Conservation (phyloP, 2,888 invertebrate species). For the Leptinotarsa peninsularis region DNA sequence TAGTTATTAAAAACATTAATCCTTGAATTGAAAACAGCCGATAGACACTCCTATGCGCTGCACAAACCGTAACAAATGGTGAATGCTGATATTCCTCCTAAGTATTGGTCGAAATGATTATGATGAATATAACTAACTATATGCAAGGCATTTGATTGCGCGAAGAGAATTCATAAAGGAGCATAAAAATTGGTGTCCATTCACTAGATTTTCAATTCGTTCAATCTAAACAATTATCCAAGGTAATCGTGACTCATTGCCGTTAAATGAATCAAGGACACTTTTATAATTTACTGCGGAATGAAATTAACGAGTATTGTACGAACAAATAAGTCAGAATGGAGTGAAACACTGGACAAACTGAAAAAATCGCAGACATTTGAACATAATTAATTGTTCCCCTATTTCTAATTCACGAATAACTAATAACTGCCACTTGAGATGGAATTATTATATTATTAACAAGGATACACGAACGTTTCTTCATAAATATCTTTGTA, state of each 20-base stretch:
- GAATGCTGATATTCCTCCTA: constrained; percentile 2
- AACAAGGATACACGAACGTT: too few species aligned
- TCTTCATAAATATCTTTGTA: too few species aligned
- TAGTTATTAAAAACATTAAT: not conserved
- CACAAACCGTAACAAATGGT: not conserved
- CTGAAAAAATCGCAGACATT: too few species aligned
- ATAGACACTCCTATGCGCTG: not conserved
- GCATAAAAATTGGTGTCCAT: not conserved
- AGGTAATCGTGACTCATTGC: not conserved
- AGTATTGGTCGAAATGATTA: not conserved
- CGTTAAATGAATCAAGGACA: not conserved
- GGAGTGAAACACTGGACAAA: too few species aligned
- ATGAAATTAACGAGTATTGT: not conserved
- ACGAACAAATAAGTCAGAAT: too few species aligned
- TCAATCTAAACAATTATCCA: not conserved
- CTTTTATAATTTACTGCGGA: not conserved
- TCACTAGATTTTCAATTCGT: not conserved
- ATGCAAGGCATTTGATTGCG: not conserved
- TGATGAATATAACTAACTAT: not conserved
- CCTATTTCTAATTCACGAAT: too few species aligned
- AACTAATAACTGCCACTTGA: too few species aligned
- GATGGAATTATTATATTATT: too few species aligned
- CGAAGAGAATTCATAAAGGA: not conserved
- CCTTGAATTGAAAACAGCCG: constrained; percentile 8
- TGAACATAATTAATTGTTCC: too few species aligned